These are phyloP conservation scores for Heliconius melpomene DNA, from an alignment of 1,140 invertebrate genomes.

Conservation along the genomic window DNA sequence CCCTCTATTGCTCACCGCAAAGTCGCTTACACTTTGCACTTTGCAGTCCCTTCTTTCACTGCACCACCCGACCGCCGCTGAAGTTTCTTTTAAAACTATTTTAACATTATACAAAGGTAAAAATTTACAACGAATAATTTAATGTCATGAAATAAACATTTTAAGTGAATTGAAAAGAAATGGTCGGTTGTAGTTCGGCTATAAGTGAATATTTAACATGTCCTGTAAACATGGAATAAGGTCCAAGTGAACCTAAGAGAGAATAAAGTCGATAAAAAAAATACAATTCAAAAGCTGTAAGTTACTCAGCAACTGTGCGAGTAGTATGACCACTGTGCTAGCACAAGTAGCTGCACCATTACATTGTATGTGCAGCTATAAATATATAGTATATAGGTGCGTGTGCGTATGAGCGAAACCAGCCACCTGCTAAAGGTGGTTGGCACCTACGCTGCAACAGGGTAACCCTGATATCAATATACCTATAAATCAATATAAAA, in stretches of 20 bases:
- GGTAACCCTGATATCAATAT: slow-evolving; percentile 11
- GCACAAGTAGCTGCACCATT: slow-evolving; percentile 46
- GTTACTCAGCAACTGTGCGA: slow-evolving; percentile 48
- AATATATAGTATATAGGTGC: slow-evolving; percentile 42
- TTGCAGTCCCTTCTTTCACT: slow-evolving; percentile 54
- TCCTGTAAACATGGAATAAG: not conserved
- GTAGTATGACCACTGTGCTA: slow-evolving; percentile 44
- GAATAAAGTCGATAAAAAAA: slow-evolving; percentile 47
- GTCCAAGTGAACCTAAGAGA: not conserved
- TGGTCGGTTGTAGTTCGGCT: no score
- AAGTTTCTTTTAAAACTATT: not conserved
- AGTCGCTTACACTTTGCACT: slow-evolving; percentile 37
- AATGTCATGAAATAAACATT: no score
- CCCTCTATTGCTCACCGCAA: slow-evolving; percentile 23
- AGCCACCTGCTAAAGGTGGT: slow-evolving; percentile 53
- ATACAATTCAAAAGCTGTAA: slow-evolving; percentile 54
- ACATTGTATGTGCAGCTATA: slow-evolving; percentile 55
- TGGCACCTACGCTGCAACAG: slow-evolving; percentile 26
- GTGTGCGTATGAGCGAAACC: slow-evolving; percentile 38
- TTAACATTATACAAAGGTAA: no score
- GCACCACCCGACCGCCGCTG: slow-evolving; percentile 42
- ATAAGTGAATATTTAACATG: not conserved
- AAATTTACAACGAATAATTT: no score
- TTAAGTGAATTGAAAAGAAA: no score
- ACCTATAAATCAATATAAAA: not conserved